These are phyloP conservation scores for Brachionichthys hirsutus DNA, from an alignment of 2,113 vertebrate species.

Conservation along the genomic window DNA sequence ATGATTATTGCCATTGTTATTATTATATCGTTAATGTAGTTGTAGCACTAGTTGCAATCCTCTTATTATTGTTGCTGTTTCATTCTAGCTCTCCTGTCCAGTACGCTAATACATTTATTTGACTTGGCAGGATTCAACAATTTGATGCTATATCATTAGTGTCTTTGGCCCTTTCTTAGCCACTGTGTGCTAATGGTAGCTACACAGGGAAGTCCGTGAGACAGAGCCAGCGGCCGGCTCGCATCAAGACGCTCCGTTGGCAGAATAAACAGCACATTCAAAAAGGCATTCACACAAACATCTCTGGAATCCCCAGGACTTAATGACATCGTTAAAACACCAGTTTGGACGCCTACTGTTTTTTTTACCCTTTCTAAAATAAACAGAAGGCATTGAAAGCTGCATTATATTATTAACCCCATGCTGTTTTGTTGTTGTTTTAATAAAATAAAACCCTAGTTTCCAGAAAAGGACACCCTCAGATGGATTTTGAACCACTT, in stretches of 20 bases:
- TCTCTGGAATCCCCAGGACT: background rate
- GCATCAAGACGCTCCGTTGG: constrained; percentile 8
- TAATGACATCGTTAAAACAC: background rate
- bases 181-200: constrained; percentile 9
- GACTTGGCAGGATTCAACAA: background rate
- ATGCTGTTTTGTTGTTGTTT: background rate
- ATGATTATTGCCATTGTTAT: no score
- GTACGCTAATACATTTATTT: background rate
- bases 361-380: background rate
- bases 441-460: background rate
- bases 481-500: constrained; percentile 1
- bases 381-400: constrained; percentile 9
- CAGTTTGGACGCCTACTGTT: background rate
- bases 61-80: no score
- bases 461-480: background rate
- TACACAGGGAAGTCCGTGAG: constrained; percentile 3
- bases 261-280: background rate
- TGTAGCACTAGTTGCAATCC: no score
- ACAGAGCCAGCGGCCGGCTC: constrained; percentile 5
- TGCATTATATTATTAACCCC: background rate
- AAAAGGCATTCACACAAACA: no score
- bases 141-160: constrained; percentile 1
- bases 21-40: no score
- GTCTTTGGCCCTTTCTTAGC: constrained; percentile 3
- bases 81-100: background rate